Evolutionary conservation across 53 echinoderm and acorn worm genomes (phyloP).

Genomic region (Hippasteria phrygiana): DNA sequence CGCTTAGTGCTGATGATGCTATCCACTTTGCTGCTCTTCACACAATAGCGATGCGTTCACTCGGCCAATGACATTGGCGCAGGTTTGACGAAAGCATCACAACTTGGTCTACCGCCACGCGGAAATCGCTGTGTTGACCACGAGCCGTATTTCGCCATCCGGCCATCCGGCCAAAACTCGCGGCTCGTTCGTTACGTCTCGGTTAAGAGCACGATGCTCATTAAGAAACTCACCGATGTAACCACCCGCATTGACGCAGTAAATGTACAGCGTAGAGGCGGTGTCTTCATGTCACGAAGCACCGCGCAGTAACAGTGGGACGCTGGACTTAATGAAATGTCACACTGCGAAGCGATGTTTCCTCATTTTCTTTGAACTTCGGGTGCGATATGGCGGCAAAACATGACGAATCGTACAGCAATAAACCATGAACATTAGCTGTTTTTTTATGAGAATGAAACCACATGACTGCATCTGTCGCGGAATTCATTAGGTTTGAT

Average conservation of each 20-base stretch:
- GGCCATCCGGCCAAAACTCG: not conserved
- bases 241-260: slow-evolving; percentile 31
- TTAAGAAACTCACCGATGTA: slow-evolving; percentile 31
- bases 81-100: no score
- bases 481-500: slow-evolving; percentile 41
- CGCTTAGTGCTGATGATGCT: no score
- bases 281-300: slow-evolving; percentile 1
- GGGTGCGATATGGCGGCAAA: not conserved
- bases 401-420: no score
- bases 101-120: no score
- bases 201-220: slow-evolving; percentile 20
- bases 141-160: no score
- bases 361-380: not conserved
- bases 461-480: slow-evolving; percentile 34
- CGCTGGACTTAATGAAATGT: slow-evolving; percentile 12
- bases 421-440: slow-evolving; percentile 38
- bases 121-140: no score
- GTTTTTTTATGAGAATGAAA: slow-evolving; percentile 30
- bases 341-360: slow-evolving; percentile 8
- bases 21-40: no score
- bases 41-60: no score
- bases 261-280: not conserved
- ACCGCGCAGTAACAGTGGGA: not conserved
- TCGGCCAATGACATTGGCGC: no score
- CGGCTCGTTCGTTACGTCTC: slow-evolving; percentile 3